Evolutionary conservation across 2,888 invertebrate species (phyloP).

Genomic region (Lordiphosa andalusiaca): DNA sequence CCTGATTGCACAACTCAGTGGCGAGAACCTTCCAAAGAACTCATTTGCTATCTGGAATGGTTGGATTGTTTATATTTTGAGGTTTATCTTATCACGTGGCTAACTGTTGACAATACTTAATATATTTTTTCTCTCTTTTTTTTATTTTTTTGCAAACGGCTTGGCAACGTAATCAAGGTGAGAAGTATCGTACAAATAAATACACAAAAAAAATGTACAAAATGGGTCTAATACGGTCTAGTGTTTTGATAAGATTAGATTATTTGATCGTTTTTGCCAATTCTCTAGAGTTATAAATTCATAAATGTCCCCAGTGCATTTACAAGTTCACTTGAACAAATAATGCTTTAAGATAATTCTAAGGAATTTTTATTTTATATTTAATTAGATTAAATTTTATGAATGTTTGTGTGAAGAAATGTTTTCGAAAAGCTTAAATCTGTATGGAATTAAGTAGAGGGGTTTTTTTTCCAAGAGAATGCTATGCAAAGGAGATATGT

Average conservation of each 20-base stretch:
- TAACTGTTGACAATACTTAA: conserved; percentile 10
- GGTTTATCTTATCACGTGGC: conserved; percentile 46
- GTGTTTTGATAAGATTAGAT: conserved; percentile 13
- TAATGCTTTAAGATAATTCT: conserved; percentile 1
- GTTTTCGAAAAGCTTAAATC: too few species aligned
- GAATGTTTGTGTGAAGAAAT: not conserved
- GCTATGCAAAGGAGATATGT: too few species aligned
- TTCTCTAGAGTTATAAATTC: conserved; percentile 1
- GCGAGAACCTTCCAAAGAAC: conserved; percentile 27
- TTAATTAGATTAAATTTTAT: conserved; percentile 9
- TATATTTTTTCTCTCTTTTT: conserved; percentile 2
- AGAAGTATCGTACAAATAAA: conserved; percentile 2
- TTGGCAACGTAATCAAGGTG: conserved; percentile 6
- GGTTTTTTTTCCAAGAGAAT: not conserved
- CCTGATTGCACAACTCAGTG: conserved; percentile 21
- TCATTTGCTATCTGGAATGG: conserved; percentile 6
- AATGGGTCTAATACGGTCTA: conserved; percentile 8
- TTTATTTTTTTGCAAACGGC: conserved; percentile 12
- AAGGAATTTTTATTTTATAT: conserved; percentile 8
- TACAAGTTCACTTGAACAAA: not conserved
- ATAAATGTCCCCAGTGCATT: conserved; percentile 1
- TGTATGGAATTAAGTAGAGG: too few species aligned
- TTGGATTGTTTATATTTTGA: not conserved
- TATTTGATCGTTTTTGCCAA: not conserved
- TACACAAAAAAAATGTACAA: conserved; percentile 13